phyloP scores from a whole-genome alignment of 2,797 vertebrate genomes.

The Hipposideros larvatus region DNA sequence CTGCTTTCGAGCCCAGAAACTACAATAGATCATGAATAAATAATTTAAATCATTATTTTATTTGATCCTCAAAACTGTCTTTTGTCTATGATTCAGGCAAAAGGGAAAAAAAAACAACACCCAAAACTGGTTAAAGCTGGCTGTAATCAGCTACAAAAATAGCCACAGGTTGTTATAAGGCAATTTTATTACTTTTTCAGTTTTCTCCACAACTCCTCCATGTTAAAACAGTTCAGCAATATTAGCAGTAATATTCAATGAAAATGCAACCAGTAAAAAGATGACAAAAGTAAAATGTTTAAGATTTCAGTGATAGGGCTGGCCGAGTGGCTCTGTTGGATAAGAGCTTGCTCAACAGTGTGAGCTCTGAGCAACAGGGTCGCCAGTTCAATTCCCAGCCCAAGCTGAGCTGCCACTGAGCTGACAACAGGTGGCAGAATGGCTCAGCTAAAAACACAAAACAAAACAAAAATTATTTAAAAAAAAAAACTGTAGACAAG shows the following conservation, averaged over 20 bases:
- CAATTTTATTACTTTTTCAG: neutral
- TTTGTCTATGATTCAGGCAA: neutral
- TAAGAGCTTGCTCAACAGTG: too few relatives aligned
- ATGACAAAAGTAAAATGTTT: neutral
- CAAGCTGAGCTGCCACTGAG: too few relatives aligned
- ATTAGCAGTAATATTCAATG: neutral
- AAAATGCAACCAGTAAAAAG: neutral
- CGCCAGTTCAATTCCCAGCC: too few relatives aligned
- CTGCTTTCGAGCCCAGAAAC: neutral
- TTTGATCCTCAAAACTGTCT: slow-evolving; percentile 18
- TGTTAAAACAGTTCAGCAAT: slow-evolving; percentile 17
- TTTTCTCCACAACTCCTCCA: slow-evolving; percentile 12
- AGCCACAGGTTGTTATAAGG: neutral
- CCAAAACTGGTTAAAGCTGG: neutral
- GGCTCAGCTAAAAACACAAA: too few relatives aligned
- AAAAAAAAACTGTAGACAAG: too few relatives aligned
- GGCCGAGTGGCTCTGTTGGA: too few relatives aligned
- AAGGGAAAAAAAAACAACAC: neutral
- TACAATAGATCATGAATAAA: neutral
- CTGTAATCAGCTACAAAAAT: neutral
- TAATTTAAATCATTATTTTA: neutral
- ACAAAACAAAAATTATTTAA: too few relatives aligned
- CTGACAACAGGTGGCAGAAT: too few relatives aligned
- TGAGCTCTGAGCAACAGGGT: too few relatives aligned
- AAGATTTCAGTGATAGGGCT: slow-evolving; percentile 41